Evolutionary conservation across 2,888 invertebrate genomes (phyloP), one percentile per base, ranked within the genome.

Genomic region (Orthosia gothica): DNA sequence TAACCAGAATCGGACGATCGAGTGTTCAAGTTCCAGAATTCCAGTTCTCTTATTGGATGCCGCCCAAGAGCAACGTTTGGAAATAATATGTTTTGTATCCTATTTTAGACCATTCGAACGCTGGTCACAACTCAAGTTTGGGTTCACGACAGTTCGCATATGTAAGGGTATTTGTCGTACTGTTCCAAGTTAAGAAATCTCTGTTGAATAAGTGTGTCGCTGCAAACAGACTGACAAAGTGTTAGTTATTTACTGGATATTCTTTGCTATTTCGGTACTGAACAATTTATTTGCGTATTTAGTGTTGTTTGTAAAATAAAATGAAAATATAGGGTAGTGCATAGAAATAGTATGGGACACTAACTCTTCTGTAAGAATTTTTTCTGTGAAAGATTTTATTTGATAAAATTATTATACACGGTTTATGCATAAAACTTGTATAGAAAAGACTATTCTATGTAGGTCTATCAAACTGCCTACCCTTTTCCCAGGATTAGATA

Each of bases 31-130:
- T 55, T 13, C 7, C 3, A 65, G 52, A 47, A 26, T 70, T 12
- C 7, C 13, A 65, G 52, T 40, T 45, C 45, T n/a, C 63, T 55
- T 76, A 67, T 76, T 79, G 79, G 66, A 80, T 74, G 55, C 45
- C 32, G 13, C 63, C 74, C 80, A 66, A 70, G 45, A 66, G 16
- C 65, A 74, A 58, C 20, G 58, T 63, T 79, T 69, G 32, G 23
- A 75, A 75, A 68, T 70, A 81, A 67, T 79, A 71, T 79, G 70
- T 79, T 26, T 49, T 58, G 71, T 61, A 67, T 81, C 32, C 18
- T 78, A 77, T 68, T 82, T 70, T 63, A 45, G 54, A 55, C 52
- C 54, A 79, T 81, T 83, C 63, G 57, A 64, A 83, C 50, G 52
- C 70, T 54, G 57, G 61, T 70, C 67, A 76, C 81, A 70, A 70